Percentiles rank a stretch among this genome's conserved stretches.
These are phyloP conservation scores for Ectropis grisescens DNA, from an alignment of 1,140 invertebrate genomes.

Conservation along the genomic window DNA sequence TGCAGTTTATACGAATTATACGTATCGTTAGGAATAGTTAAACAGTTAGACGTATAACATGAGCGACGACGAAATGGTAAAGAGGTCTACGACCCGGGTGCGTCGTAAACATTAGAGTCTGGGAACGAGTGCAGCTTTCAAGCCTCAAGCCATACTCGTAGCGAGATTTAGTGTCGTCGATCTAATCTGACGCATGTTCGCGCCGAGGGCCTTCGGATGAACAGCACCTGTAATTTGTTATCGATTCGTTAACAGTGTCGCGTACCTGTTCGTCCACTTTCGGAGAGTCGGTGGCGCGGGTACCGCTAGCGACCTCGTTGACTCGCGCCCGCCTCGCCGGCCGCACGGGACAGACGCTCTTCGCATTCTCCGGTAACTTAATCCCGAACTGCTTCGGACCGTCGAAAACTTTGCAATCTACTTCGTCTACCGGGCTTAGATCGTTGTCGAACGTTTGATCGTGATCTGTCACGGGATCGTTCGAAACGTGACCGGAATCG, in stretches of 20 bases:
- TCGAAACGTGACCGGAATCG: slow-evolving; percentile 83
- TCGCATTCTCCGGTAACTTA: slow-evolving; percentile 39
- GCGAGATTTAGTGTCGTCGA: slow-evolving; percentile 16
- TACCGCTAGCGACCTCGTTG: slow-evolving; percentile 67
- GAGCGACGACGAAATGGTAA: slow-evolving; percentile 14
- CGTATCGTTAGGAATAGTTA: background rate
- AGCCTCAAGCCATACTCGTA: slow-evolving; percentile 3
- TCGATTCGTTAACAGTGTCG: slow-evolving; percentile 58
- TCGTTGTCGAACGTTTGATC: slow-evolving; percentile 46
- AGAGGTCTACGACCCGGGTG: slow-evolving; percentile 19
- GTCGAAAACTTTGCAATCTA: slow-evolving; percentile 47
- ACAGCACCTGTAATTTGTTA: slow-evolving; percentile 43
- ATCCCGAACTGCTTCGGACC: slow-evolving; percentile 45
- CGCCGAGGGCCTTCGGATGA: slow-evolving; percentile 9
- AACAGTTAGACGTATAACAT: background rate
- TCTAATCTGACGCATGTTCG: slow-evolving; percentile 16
- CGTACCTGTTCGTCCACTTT: slow-evolving; percentile 67
- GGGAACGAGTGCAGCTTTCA: slow-evolving; percentile 19
- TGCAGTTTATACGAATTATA: slow-evolving; percentile 7
- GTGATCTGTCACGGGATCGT: slow-evolving; percentile 72
- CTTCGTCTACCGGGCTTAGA: slow-evolving; percentile 34
- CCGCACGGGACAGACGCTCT: slow-evolving; percentile 51
- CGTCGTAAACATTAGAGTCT: slow-evolving; percentile 13
- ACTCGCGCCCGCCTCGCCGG: slow-evolving; percentile 43
- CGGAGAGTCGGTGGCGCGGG: slow-evolving; percentile 46